These are phyloP conservation scores for Danaus plexippus DNA, from an alignment of 1,140 invertebrate genomes.

Conservation along the genomic window DNA sequence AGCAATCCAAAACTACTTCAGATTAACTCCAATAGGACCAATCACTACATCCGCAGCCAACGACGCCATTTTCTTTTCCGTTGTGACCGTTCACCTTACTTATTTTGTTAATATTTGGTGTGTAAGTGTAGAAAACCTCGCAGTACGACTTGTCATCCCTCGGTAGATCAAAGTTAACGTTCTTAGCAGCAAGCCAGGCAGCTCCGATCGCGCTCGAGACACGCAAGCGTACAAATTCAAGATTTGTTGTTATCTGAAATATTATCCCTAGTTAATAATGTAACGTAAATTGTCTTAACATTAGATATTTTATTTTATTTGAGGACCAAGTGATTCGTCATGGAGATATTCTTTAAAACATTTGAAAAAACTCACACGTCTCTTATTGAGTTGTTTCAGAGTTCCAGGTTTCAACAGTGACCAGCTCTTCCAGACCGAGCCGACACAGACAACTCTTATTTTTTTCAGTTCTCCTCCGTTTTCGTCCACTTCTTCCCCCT, in stretches of 20 bases:
- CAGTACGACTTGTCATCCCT: constrained; percentile 52
- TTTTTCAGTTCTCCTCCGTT: too few relatives aligned
- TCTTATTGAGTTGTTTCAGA: constrained; percentile 70
- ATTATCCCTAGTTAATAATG: too few relatives aligned
- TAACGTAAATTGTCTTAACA: too few relatives aligned
- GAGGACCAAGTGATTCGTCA: too few relatives aligned
- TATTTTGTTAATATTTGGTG: constrained; percentile 22
- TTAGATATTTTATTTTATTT: too few relatives aligned
- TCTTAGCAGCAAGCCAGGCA: constrained; percentile 54
- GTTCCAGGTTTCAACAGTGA: constrained; percentile 82
- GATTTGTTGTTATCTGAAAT: constrained; percentile 44
- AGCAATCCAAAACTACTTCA: too few relatives aligned
- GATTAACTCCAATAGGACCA: constrained; percentile 13
- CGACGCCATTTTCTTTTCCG: constrained; percentile 20
- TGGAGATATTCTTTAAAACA: too few relatives aligned
- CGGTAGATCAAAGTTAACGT: constrained; percentile 43
- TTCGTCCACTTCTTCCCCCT: constrained; percentile 47
- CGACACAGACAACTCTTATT: constrained; percentile 89
- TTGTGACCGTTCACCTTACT: constrained; percentile 22
- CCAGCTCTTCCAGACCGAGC: constrained; percentile 98
- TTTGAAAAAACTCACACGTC: constrained; percentile 30
- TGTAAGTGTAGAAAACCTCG: constrained; percentile 52
- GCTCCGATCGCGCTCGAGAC: constrained; percentile 61
- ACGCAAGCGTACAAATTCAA: constrained; percentile 50
- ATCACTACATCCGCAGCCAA: constrained; percentile 35